Evolutionary conservation across 1,140 invertebrate genomes (phyloP).

Genomic region (Pseudomyrmex pallidus): DNA sequence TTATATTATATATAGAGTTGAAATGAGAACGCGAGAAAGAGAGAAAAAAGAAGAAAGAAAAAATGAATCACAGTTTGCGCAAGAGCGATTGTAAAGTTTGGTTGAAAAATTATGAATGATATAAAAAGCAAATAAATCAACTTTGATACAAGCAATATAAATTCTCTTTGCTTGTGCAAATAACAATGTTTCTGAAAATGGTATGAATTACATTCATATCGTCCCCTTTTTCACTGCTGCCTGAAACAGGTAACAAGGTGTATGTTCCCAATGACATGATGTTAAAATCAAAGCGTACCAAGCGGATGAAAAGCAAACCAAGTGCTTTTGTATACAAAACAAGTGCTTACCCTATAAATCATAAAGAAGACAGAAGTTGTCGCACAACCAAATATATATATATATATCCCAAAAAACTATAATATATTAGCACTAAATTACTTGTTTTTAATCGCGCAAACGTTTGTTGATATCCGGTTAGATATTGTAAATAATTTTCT

Average conservation of each 20-base stretch:
- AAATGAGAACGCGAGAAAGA: no score
- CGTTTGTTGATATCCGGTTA: conserved; percentile 15
- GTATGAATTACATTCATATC: neutral
- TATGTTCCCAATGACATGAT: conserved; percentile 23
- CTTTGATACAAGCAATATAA: neutral
- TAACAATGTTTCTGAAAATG: neutral
- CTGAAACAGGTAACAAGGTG: conserved; percentile 1
- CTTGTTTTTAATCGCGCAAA: conserved; percentile 19
- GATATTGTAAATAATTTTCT: conserved; percentile 38
- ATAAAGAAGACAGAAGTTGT: conserved; percentile 80
- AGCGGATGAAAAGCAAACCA: conserved; percentile 69
- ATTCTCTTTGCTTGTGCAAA: neutral
- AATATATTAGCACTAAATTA: neutral
- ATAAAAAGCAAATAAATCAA: conserved; percentile 49
- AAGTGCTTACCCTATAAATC: conserved; percentile 84
- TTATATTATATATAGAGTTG: no score
- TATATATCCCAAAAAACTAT: conserved; percentile 67
- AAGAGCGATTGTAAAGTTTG: conserved; percentile 47
- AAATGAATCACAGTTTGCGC: conserved; percentile 3
- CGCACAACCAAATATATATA: conserved; percentile 78
- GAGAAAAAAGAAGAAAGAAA: no score
- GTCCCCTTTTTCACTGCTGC: neutral
- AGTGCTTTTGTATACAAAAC: conserved; percentile 70
- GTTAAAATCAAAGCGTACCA: conserved; percentile 49
- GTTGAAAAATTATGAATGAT: conserved; percentile 44